Base-by-base conservation (phyloP, 92 coral and sea anemone genomes). In the Epizoanthus stellaris region DNA sequence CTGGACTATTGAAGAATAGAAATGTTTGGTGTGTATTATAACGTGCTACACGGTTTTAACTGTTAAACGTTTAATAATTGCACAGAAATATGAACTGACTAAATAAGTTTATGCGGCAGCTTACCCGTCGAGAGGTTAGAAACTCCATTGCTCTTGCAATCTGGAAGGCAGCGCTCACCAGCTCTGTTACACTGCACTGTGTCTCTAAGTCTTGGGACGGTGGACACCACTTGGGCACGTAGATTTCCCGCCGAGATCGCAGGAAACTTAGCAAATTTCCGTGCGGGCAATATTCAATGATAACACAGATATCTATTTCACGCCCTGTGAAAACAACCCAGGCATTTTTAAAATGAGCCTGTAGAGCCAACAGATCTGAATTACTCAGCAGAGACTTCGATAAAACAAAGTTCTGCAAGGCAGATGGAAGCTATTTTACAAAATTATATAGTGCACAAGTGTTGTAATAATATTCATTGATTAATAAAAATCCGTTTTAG, bases 131-230 rank as follows among this genome's bases (percentile, higher is more conserved):
- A 36, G 97, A 91, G 20, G 88, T 79, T 36, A 95, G 89, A 77
- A 95, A 95, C 30, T 95, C 98, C 98, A 95, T 95, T 73, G 94
- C 98, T 74, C 95, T 89, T 21, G 97, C 98, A 57, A 95, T 90
- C 79, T 95, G 98, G 80, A 87, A 93, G 39, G 98, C 94, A 80
- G 91, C 87, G 84, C 95, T 91, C 63, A 95, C 92, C 1, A 95
- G 85, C 34, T 91, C 95, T 15, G 93, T 93, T 77, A 90, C 25
- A 60, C 93, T 89, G 82, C 90, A 89, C 84, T 93, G 91, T 49
- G 80, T 69, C 42, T 89, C 89, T 3, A 87, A 75, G 36, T 95
- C 91, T 1, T 89, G 91, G 2, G 97, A 79, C 17, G 93, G 95
- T 3, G 94, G 86, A 15, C 87, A 86, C 97, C 98, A 95, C 56